These are phyloP conservation scores for Listronotus oregonensis DNA, from an alignment of 1,140 invertebrate genomes.

Conservation along the genomic window DNA sequence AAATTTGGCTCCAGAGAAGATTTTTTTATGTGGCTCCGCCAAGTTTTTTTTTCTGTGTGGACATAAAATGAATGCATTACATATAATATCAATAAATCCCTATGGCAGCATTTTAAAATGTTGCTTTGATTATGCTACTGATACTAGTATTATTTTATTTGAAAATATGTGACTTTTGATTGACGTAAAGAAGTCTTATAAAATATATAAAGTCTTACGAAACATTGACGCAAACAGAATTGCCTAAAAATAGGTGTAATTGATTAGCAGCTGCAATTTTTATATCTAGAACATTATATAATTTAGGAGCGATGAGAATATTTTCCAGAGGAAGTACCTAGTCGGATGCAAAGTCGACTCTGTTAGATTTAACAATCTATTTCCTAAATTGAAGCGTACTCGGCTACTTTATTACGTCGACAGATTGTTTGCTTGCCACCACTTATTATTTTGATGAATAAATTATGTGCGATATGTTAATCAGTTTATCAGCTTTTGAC, in stretches of 20 bases:
- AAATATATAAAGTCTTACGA: no score
- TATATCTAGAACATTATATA: slow-evolving; percentile 57
- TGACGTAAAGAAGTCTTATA: no score
- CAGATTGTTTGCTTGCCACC: slow-evolving; percentile 34
- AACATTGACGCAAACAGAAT: slow-evolving; percentile 10
- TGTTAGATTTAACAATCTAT: slow-evolving; percentile 58
- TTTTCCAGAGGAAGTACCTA: slow-evolving; percentile 56
- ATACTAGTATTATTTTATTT: no score
- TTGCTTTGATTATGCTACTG: no score
- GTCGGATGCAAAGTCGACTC: slow-evolving; percentile 54
- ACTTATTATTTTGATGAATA: slow-evolving; percentile 38
- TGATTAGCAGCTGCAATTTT: slow-evolving; percentile 53
- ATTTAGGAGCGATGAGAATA: slow-evolving; percentile 54
- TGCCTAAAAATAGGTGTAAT: slow-evolving; percentile 42
- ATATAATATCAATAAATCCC: no score
- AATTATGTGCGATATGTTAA: slow-evolving; percentile 34
- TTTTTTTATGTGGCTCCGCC: no score
- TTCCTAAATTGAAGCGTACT: slow-evolving; percentile 56
- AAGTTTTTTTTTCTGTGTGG: no score
- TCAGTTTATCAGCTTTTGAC: slow-evolving; percentile 8
- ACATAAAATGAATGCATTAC: no score
- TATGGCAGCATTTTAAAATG: no score
- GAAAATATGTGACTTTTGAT: no score
- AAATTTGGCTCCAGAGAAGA: no score
- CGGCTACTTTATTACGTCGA: slow-evolving; percentile 49